These are phyloP conservation scores for Macaca mulatta DNA, from an alignment of 2,113 vertebrate species.

Conservation along the genomic window DNA sequence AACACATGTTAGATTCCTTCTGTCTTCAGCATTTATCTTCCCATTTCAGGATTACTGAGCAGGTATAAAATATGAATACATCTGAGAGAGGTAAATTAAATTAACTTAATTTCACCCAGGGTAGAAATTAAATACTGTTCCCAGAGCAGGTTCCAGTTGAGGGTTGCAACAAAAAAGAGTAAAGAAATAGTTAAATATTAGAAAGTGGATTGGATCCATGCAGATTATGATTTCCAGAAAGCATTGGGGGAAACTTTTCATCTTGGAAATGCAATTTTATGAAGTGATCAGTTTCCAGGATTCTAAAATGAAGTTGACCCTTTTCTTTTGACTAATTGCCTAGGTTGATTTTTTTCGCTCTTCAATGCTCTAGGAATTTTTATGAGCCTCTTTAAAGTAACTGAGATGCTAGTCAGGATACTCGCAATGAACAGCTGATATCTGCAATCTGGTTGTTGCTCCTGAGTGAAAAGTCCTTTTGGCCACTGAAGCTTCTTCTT, in stretches of 20 bases:
- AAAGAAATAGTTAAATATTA: constrained; percentile 27
- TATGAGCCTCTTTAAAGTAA: constrained; percentile 68
- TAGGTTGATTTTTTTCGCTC: neutral
- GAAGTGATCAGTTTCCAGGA: constrained; percentile 15
- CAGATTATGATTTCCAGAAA: neutral
- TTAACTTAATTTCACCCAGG: constrained; percentile 1
- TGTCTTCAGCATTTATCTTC: neutral
- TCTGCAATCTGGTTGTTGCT: constrained; percentile 30
- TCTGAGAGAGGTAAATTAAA: constrained; percentile 3
- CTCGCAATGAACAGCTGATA: constrained; percentile 52
- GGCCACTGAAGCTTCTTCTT: neutral
- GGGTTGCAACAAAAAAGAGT: neutral
- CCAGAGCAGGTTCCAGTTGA: neutral
- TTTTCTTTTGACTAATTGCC: constrained; percentile 51
- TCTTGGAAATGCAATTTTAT: constrained; percentile 46
- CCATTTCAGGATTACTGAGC: neutral
- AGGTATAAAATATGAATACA: neutral
- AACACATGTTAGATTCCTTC: neutral
- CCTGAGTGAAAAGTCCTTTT: constrained; percentile 49
- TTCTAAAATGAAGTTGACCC: constrained; percentile 55
- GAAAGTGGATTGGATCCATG: neutral
- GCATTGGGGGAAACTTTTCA: neutral
- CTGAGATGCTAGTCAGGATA: constrained; percentile 58
- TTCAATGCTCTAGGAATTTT: constrained; percentile 65
- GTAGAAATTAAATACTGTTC: constrained; percentile 29